Base-by-base conservation (phyloP, 2,113 vertebrate genomes). In the Thoracochromis brauschi region DNA sequence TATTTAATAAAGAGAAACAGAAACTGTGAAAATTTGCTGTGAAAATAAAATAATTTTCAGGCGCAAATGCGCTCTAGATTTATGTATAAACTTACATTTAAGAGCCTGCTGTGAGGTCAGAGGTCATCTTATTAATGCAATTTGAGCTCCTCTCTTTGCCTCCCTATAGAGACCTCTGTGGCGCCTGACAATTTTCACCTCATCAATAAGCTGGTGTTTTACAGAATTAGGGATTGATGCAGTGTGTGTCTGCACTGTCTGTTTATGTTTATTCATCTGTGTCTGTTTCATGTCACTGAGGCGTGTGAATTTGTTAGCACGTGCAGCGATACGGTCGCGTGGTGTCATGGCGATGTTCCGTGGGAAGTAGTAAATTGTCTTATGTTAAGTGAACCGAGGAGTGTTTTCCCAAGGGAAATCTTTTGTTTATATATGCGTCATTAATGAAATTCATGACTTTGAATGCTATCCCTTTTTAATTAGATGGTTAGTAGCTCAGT, bases 41-140 rank as follows among this genome's bases (percentile, higher is more conserved):
- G 42, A 19, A 29, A 78, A 49, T 13, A 49, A 78, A 51, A 49
- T 12, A 8, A 29, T 12, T 0, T 75, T 8, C 0, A 60, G 11
- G 16, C 0, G 24, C 33, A 65, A 86, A 63, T 47, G 49, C 31
- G 21, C 57, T 82, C 12, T 12, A 47, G n/a, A 17, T 86, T 80
- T 89, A 82, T 82, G 3, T 65, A 60, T 35, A 75, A 84, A 24
- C 11, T 49, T 53, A 38, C 60, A 85, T 87, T 84, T 85, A 82
- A 68, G 73, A 80, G 31, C 55, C 42, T 58, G 49, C 54, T 14
- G 38, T 60, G 8, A 79, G 89, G 87, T 95, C 90, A 92, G 33
- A 91, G 93, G 92, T 93, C 53, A 82, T 14, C 79, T 63, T 17
- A 84, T 90, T 91, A 94, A 93, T 87, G 84, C 87, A 80, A 91